A percentile compares a stretch with the other conserved stretches of the same genome.
These are phyloP conservation scores for Hiodon alosoides DNA, from an alignment of 2,113 vertebrate genomes.

Conservation along the genomic window DNA sequence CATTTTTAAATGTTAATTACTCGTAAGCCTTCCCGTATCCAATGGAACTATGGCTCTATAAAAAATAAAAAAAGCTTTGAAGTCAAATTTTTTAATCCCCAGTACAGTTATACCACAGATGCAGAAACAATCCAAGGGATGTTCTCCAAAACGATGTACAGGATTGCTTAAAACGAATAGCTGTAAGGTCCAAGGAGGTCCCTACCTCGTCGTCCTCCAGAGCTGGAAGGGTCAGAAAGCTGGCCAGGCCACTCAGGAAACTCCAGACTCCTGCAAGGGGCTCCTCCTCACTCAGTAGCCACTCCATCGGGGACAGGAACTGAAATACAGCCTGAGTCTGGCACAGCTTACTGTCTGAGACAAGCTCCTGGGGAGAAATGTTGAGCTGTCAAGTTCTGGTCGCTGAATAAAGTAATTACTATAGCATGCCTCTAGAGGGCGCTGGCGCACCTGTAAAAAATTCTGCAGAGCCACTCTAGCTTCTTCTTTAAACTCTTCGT, in stretches of 20 bases:
- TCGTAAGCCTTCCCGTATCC: no score
- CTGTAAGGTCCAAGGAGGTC: no score
- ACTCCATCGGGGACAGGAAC: constrained; percentile 61
- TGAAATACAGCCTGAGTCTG: constrained; percentile 59
- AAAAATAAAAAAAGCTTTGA: no score
- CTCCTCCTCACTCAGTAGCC: constrained; percentile 52
- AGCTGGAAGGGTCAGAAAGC: constrained; percentile 50
- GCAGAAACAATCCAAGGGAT: no score
- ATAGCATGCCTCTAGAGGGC: background rate
- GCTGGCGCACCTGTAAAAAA: constrained; percentile 55
- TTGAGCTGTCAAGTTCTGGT: background rate
- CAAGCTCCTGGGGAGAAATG: constrained; percentile 45
- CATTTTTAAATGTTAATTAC: no score
- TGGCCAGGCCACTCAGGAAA: constrained; percentile 57
- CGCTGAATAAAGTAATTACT: background rate
- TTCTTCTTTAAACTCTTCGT: constrained; percentile 38
- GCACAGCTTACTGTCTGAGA: constrained; percentile 48
- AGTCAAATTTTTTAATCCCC: no score
- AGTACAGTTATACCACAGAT: no score
- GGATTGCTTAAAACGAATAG: no score
- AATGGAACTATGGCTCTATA: no score
- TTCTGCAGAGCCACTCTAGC: constrained; percentile 44
- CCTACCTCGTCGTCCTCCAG: constrained; percentile 63
- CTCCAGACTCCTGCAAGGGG: constrained; percentile 51
- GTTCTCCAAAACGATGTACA: no score